phyloP scores from a whole-genome alignment of 2,888 invertebrate genomes.

The Drepana falcataria region DNA sequence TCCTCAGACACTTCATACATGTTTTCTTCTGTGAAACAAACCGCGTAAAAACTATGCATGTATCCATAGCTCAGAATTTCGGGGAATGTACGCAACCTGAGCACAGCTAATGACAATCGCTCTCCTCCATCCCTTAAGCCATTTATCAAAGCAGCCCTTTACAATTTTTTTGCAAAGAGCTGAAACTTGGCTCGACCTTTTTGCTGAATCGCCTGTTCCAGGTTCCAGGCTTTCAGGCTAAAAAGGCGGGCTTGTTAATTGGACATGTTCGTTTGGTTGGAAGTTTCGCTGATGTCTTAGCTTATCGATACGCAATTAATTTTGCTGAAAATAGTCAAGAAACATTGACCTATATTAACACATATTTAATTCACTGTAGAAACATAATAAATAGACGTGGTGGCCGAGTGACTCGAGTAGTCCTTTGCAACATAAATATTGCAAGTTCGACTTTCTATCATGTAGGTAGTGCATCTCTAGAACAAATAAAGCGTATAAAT shows the following conservation, averaged over 20 bases:
- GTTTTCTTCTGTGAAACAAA: no score
- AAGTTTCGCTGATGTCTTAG: constrained; percentile 43
- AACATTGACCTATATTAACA: no score
- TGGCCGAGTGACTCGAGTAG: no score
- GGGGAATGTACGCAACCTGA: background rate
- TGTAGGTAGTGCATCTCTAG: no score
- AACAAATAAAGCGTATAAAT: background rate
- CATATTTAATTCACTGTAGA: no score
- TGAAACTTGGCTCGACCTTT: constrained; percentile 35
- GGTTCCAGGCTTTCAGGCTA: constrained; percentile 31
- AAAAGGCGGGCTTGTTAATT: constrained; percentile 51
- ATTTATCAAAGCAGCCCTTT: constrained; percentile 40
- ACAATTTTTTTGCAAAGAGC: constrained; percentile 48
- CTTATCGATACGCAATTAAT: background rate
- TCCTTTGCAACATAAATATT: no score
- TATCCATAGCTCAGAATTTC: no score
- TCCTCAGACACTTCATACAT: no score
- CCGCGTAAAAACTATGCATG: no score
- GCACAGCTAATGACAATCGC: constrained; percentile 13
- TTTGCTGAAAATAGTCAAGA: background rate
- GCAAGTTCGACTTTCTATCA: no score
- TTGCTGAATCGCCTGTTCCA: constrained; percentile 37
- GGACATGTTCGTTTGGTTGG: constrained; percentile 51
- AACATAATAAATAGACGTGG: no score
- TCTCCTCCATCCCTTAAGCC: constrained; percentile 21